A percentile compares a stretch with the other conserved stretches of the same genome.
phyloP scores from a whole-genome alignment of 2,888 invertebrate genomes.

The Palloptera scutellata region DNA sequence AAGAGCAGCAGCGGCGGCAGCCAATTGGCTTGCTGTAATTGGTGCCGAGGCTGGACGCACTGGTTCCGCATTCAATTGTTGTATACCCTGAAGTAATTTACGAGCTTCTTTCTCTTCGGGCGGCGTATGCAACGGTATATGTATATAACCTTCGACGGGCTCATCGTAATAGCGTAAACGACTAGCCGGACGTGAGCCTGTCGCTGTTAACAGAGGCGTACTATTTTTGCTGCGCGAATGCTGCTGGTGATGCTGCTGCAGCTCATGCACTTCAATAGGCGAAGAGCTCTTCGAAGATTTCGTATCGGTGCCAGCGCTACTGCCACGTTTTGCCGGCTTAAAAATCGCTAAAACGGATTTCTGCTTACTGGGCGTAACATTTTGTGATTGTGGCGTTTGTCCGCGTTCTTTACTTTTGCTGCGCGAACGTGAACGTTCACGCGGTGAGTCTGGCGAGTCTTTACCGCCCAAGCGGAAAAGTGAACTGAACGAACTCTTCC shows the following conservation, averaged over 20 bases:
- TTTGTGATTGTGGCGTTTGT: conserved; percentile 62
- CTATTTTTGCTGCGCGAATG: conserved; percentile 65
- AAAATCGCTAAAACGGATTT: conserved; percentile 76
- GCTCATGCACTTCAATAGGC: conserved; percentile 54
- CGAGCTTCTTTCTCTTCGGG: conserved; percentile 70
- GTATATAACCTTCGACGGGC: conserved; percentile 71
- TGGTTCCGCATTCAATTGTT: conserved; percentile 50
- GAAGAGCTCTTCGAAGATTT: conserved; percentile 65
- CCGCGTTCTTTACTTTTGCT: conserved; percentile 73
- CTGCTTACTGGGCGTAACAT: conserved; percentile 71
- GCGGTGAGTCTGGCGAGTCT: conserved; percentile 65
- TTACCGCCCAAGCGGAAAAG: conserved; percentile 74
- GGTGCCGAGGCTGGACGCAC: conserved; percentile 49
- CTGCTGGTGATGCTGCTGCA: conserved; percentile 45
- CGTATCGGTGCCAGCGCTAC: conserved; percentile 51
- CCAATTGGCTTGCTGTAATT: conserved; percentile 51
- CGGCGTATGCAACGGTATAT: conserved; percentile 79
- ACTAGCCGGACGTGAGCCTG: conserved; percentile 57
- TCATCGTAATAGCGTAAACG: conserved; percentile 71
- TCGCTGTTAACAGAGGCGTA: conserved; percentile 59
- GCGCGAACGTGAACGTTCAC: conserved; percentile 65
- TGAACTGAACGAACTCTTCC: conserved; percentile 84
- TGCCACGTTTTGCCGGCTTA: conserved; percentile 67
- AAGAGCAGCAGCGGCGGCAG: conserved; percentile 52
- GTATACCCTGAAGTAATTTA: conserved; percentile 56